Evolutionary conservation across 2,113 vertebrate genomes (phyloP).

Genomic region (Paratilapia polleni): DNA sequence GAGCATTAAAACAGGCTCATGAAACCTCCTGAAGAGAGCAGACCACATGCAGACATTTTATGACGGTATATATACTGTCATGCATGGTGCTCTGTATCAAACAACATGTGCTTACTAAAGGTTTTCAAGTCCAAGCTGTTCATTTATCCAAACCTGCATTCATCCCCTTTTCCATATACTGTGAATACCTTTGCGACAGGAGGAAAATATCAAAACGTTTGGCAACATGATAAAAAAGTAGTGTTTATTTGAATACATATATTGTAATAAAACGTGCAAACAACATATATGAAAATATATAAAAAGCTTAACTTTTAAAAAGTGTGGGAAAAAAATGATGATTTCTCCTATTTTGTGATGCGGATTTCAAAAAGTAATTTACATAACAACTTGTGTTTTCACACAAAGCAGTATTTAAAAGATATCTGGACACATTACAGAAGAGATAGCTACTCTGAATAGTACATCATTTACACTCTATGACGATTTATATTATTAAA

Average conservation of each 20-base stretch:
- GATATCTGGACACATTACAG: background rate
- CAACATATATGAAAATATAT: background rate
- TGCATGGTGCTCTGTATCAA: background rate
- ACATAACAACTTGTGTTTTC: background rate
- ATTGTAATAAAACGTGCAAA: constrained; percentile 3
- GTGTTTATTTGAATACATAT: background rate
- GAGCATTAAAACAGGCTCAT: background rate
- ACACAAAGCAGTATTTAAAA: background rate
- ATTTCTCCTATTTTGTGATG: constrained; percentile 10
- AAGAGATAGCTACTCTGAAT: background rate
- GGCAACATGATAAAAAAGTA: background rate
- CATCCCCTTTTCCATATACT: background rate
- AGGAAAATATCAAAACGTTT: background rate
- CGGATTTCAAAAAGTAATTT: background rate
- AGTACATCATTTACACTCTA: constrained; percentile 16
- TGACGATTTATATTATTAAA: constrained; percentile 29
- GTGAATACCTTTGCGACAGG: background rate
- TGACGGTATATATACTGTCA: background rate
- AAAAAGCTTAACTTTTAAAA: constrained; percentile 2
- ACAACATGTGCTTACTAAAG: background rate
- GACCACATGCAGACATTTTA: background rate
- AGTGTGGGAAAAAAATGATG: background rate
- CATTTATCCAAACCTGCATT: background rate
- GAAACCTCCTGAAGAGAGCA: background rate
- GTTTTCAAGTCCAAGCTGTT: background rate